Percentiles rank a stretch among this genome's conserved stretches.
phyloP scores from a whole-genome alignment of 1,140 invertebrate genomes.

The Aphidius gifuensis region DNA sequence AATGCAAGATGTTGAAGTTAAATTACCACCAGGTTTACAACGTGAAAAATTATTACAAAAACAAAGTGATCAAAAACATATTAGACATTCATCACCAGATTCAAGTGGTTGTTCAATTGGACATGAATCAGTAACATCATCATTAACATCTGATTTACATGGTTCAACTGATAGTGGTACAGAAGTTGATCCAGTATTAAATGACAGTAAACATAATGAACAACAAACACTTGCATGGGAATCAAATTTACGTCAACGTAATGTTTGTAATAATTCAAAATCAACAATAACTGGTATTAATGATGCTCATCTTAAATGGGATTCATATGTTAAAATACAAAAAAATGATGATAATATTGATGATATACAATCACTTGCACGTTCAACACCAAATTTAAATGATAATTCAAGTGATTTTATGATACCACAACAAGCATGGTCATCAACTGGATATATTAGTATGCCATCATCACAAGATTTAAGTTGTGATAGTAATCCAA shows the following conservation, averaged over 20 bases:
- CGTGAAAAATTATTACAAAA: constrained; percentile 49
- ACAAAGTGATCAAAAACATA: constrained; percentile 43
- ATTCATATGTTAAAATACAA: constrained; percentile 43
- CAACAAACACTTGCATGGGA: constrained; percentile 40
- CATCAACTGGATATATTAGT: constrained; percentile 50
- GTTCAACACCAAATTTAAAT: constrained; percentile 48
- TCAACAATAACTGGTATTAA: constrained; percentile 5
- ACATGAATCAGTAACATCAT: constrained; percentile 60
- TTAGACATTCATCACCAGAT: constrained; percentile 53
- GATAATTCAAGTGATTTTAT: constrained; percentile 37
- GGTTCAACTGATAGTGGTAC: constrained; percentile 57
- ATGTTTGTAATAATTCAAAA: constrained; percentile 37
- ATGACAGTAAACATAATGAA: constrained; percentile 21
- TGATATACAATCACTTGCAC: constrained; percentile 42
- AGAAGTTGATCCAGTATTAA: constrained; percentile 50
- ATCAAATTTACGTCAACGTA: constrained; percentile 46
- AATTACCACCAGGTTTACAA: constrained; percentile 59
- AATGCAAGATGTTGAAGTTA: constrained; percentile 58
- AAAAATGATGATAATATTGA: constrained; percentile 35
- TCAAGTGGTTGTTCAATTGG: constrained; percentile 60
- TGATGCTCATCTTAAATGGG: constrained; percentile 36
- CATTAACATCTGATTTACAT: constrained; percentile 56
- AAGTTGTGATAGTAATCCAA: constrained; percentile 44
- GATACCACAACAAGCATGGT: constrained; percentile 45
- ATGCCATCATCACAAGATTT: constrained; percentile 50